Evolutionary conservation across 1,140 invertebrate genomes (phyloP).

Genomic region (Bathynomus jamesi): DNA sequence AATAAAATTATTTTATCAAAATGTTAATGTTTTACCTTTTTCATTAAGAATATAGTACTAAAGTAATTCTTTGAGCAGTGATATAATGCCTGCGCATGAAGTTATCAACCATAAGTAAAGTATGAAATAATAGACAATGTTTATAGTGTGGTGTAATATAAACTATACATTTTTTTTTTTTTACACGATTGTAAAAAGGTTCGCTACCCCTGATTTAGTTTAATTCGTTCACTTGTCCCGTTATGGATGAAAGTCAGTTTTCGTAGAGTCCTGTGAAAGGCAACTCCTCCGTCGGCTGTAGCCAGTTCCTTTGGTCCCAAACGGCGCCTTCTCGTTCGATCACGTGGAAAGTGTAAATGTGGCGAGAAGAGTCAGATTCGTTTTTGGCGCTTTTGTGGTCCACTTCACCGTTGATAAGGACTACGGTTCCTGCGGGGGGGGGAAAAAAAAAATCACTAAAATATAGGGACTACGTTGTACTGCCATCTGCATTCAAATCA

Average conservation of each 20-base stretch:
- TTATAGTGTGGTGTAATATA: no score
- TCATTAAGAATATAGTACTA: no score
- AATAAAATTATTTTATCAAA: background rate
- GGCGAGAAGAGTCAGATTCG: slow-evolving; percentile 68
- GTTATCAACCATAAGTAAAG: background rate
- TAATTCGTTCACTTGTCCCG: background rate
- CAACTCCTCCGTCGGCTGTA: slow-evolving; percentile 55
- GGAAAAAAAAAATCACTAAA: background rate
- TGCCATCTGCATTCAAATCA: no score
- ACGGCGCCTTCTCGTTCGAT: slow-evolving; percentile 66
- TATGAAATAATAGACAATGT: background rate
- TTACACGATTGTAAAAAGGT: no score
- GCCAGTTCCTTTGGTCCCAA: slow-evolving; percentile 79
- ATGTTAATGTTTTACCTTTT: background rate
- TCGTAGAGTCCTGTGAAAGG: slow-evolving; percentile 46
- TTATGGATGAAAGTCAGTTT: slow-evolving; percentile 17
- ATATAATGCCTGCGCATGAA: no score
- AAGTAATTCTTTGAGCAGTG: no score
- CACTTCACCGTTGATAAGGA: slow-evolving; percentile 86
- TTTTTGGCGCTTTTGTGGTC: slow-evolving; percentile 87
- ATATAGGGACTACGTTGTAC: no score
- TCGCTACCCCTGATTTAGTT: no score
- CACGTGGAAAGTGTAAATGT: slow-evolving; percentile 93
- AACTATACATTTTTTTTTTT: background rate
- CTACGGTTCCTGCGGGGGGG: slow-evolving; percentile 61